These are phyloP conservation scores for Lophotriccus pileatus DNA, from an alignment of 2,797 vertebrate genomes.

Conservation along the genomic window DNA sequence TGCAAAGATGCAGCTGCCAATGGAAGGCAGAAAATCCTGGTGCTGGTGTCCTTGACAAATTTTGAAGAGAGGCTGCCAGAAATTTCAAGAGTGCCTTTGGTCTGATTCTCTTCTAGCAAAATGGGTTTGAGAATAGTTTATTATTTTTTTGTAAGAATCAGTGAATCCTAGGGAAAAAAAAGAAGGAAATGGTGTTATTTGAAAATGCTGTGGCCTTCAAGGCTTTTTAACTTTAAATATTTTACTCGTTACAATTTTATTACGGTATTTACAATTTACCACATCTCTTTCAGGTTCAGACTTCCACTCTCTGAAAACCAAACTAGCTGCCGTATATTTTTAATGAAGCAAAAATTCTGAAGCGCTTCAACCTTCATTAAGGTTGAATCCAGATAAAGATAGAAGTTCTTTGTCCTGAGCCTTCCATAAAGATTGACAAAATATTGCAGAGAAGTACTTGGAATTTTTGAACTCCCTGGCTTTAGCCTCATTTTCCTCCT, in stretches of 20 bases:
- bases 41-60: background rate
- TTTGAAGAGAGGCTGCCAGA: background rate
- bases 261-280: background rate
- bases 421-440: background rate
- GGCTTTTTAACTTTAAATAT: background rate
- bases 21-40: background rate
- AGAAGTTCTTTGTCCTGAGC: background rate
- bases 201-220: background rate
- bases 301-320: background rate
- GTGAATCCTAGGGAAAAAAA: background rate
- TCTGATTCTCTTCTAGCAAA: background rate
- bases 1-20: background rate
- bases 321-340: background rate
- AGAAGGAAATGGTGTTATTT: background rate
- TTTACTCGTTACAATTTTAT: background rate
- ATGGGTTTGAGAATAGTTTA: background rate
- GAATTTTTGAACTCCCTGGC: background rate
- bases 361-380: background rate
- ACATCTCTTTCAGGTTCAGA: background rate
- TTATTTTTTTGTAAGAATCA: background rate
- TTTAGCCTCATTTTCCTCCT: constrained; percentile 4
- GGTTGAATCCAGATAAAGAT: background rate
- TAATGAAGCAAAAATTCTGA: background rate
- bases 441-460: background rate
- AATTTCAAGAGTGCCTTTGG: background rate